Evolutionary conservation across 1,140 invertebrate genomes (phyloP), one percentile per base, ranked within the genome.

Genomic region (Drosophila nigrodunni): DNA sequence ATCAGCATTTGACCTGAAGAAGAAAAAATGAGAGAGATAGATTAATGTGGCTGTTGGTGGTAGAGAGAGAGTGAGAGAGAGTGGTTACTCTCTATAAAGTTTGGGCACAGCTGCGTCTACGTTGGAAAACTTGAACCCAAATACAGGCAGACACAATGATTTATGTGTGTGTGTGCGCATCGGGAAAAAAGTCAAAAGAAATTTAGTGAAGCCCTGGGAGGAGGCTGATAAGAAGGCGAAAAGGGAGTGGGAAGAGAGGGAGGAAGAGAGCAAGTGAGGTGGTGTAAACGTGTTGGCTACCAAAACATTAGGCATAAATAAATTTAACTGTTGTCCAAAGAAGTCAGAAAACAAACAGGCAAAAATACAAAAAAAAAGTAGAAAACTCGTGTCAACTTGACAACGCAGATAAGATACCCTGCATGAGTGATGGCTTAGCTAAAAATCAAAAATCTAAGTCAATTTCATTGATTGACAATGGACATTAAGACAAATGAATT

Each of bases 1-100:
- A 98, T 94, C 75, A 98, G 94, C 96, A 98, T 97, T 93, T 98
- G 96, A 91, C 97, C 97, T 98, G 93, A 18, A 50, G 44, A 25
- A 9, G 8, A 50, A 44, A 21, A n/a, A 41, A 21, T 3, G 8
- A 44, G 9, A 30, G 50, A 52, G 21, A 39, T 18, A 43, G 57
- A 0, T 11, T 35, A 15, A 34, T 60, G 30, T 21, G 44, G 58
- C 44, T 15, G 25, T 30, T 25, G 25, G 25, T 25, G 25, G 1
- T 25, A 9, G 13, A 57, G 54, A 11, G 7, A 10, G 11, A 34
- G 34, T 3, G 30, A 7, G 5, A 43, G 11, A 18, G 0, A 18
- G 44, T 18, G 44, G 44, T 47, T 11, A 18, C 10, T 41, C 34
- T 52, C 41, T 55, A 58, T 57, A 71, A 78, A 78, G 57, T 79